These are phyloP conservation scores for Aporophyla nigra DNA, from an alignment of 2,888 invertebrate genomes.

Conservation along the genomic window DNA sequence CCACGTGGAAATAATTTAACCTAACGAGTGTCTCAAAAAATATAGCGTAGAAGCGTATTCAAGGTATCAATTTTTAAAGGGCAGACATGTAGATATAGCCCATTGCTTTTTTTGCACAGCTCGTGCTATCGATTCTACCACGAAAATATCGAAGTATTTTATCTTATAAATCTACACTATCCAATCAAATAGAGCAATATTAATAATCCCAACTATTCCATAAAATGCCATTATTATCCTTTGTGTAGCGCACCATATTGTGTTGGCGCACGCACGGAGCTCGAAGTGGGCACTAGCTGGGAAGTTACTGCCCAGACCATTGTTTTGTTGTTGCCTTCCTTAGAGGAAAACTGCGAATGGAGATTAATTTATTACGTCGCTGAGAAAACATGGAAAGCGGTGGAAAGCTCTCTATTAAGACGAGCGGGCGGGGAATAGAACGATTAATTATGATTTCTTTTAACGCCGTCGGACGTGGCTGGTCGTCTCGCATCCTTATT, in stretches of 20 bases:
- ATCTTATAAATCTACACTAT: background rate
- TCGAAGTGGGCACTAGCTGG: slow-evolving; percentile 60
- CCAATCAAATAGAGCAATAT: slow-evolving; percentile 34
- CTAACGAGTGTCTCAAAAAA: background rate
- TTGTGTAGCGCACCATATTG: slow-evolving; percentile 27
- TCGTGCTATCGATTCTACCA: background rate
- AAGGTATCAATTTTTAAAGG: background rate
- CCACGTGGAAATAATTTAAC: background rate
- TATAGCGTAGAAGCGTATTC: background rate
- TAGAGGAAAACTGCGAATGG: slow-evolving; percentile 81
- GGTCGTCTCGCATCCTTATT: slow-evolving; percentile 73
- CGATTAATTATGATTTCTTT: slow-evolving; percentile 91
- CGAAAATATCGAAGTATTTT: background rate
- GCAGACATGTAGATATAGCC: background rate
- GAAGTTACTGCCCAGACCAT: slow-evolving; percentile 78
- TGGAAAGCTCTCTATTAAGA: slow-evolving; percentile 88
- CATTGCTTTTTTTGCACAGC: no score
- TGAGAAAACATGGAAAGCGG: slow-evolving; percentile 88
- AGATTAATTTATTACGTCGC: slow-evolving; percentile 90
- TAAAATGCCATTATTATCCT: slow-evolving; percentile 37
- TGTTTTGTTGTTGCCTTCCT: slow-evolving; percentile 81
- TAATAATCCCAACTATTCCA: slow-evolving; percentile 20
- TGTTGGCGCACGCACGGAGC: slow-evolving; percentile 61
- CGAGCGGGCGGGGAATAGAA: slow-evolving; percentile 83
- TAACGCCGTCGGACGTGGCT: slow-evolving; percentile 81